Base-by-base conservation (phyloP, 2,797 vertebrate genomes). In the Lateolabrax maculatus region DNA sequence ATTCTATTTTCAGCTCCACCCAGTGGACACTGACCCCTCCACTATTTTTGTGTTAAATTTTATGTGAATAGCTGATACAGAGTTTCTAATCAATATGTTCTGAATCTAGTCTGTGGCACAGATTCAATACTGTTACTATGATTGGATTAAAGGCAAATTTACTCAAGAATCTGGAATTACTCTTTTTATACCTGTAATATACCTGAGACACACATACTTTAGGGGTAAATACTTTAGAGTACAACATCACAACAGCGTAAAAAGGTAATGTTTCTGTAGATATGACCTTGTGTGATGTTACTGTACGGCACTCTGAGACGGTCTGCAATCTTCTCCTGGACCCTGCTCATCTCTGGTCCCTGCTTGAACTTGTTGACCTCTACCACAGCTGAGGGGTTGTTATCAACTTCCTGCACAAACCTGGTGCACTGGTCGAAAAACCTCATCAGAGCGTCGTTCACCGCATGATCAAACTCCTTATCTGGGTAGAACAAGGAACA, bases 361-460 rank as follows among this genome's bases (percentile, higher is more conserved):
- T 93, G 68, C 79, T 93, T 96, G 89, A 99, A 99, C 51, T 89
- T 90, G 0, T 96, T 93, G 48, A 98, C 79, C 65, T 99, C 96
- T 63, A 81, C 65, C 90, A 97, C 46, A 4, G 98, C 97, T 0
- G 85, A 90, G 0, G 93, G 83, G 18, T 97, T 99, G 5, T 95
- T 95, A 31, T 97, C 96, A 34, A 99, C 96, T 21, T 95, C 93
- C 49, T 92, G 77, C 2, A 97, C 52, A 67, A 97, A 97, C 85
- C 93, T 97, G 80, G 92, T 85, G 7, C 98, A 99, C 51, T 93
- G 77, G 75, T 97, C 96, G 29, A 98, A 99, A 87, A 98, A 99
- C 15, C 97, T 95, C 97, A 99, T 97, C 63, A 99, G 85, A 25
- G 92, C 81, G 31, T 99, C 97, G 0, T 98, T 96, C 49, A 96